Percentiles rank a stretch among this genome's conserved stretches.
These are phyloP conservation scores for Harpalus rufipes DNA, from an alignment of 2,888 invertebrate species.

Conservation along the genomic window DNA sequence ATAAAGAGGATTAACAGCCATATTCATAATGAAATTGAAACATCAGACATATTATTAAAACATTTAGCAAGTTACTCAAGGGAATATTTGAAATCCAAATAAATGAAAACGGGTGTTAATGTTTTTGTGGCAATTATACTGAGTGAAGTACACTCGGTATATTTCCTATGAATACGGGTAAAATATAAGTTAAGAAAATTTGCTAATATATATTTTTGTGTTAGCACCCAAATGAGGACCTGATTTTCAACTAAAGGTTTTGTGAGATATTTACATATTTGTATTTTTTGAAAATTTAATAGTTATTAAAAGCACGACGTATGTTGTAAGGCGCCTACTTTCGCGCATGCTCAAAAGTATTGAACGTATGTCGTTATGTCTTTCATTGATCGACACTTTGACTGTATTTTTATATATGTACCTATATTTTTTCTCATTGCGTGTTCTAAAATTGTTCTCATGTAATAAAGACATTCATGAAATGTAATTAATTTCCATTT, in stretches of 20 bases:
- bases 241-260: slow-evolving; percentile 48
- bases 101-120: slow-evolving; percentile 52
- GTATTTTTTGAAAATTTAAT: slow-evolving; percentile 49
- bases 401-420: slow-evolving; percentile 26
- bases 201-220: slow-evolving; percentile 53
- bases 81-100: slow-evolving; percentile 19
- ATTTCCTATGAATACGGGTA: slow-evolving; percentile 52
- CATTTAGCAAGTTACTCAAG: slow-evolving; percentile 16
- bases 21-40: slow-evolving; percentile 21
- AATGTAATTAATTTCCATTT: not conserved
- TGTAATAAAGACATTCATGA: not conserved
- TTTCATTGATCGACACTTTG: slow-evolving; percentile 40
- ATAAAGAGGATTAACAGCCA: slow-evolving; percentile 17
- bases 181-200: slow-evolving; percentile 46
- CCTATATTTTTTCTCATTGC: slow-evolving; percentile 6
- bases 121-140: slow-evolving; percentile 49
- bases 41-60: slow-evolving; percentile 13
- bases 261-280: slow-evolving; percentile 51
- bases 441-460: slow-evolving; percentile 15
- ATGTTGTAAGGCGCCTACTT: slow-evolving; percentile 40
- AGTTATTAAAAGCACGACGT: slow-evolving; percentile 40
- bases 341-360: slow-evolving; percentile 52
- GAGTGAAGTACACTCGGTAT: slow-evolving; percentile 26
- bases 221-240: slow-evolving; percentile 44
- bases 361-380: slow-evolving; percentile 43